Conservation (phyloP, 2,888 invertebrate species). For the Drosophila kuntzei region DNA sequence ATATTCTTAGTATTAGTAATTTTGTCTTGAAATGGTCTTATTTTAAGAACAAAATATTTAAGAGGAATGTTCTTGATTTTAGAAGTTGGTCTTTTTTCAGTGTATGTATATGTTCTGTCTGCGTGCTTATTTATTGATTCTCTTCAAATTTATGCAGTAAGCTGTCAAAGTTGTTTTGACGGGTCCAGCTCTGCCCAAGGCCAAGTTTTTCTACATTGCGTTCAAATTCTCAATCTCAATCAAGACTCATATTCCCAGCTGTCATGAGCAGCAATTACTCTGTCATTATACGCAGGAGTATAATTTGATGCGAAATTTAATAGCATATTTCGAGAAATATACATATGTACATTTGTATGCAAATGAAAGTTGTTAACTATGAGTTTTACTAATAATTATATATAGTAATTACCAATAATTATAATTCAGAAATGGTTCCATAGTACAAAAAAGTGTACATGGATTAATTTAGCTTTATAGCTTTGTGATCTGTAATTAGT, state of each 20-base stretch:
- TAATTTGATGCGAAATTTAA: not conserved
- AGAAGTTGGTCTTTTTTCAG: too few relatives aligned
- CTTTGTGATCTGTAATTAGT: not conserved
- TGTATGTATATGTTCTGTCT: not conserved
- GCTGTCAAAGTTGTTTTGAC: constrained; percentile 1
- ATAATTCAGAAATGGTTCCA: not conserved
- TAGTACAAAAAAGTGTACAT: not conserved
- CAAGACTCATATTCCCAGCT: not conserved
- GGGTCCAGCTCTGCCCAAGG: not conserved
- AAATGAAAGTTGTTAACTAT: not conserved
- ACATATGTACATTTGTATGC: not conserved
- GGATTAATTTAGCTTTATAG: not conserved
- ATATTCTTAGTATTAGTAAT: too few relatives aligned
- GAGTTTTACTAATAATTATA: too few relatives aligned
- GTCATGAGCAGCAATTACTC: not conserved
- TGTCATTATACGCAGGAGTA: not conserved
- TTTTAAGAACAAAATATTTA: too few relatives aligned
- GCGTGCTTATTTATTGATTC: not conserved
- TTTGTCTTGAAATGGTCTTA: too few relatives aligned
- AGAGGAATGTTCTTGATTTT: too few relatives aligned
- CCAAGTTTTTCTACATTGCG: not conserved
- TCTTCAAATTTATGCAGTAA: not conserved
- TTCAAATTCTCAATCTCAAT: not conserved
- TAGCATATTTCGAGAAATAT: not conserved
- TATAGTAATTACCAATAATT: constrained; percentile 2